Evolutionary conservation across 35 echinoderm and acorn worm genomes (phyloP).

Genomic region (Amphiura filiformis): DNA sequence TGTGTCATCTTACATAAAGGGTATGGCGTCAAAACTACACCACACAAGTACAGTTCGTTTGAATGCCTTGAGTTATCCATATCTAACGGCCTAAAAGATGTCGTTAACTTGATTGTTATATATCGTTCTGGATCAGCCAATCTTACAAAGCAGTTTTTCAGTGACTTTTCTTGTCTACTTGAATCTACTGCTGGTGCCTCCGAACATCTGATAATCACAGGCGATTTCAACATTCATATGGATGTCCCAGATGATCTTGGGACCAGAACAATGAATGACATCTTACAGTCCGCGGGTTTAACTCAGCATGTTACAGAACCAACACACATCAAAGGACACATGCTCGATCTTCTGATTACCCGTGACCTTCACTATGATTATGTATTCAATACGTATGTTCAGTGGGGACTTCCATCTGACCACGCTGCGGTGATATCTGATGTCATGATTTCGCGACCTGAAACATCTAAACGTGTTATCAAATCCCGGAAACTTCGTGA

Average conservation of each 20-base stretch:
- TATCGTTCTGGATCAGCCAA: slow-evolving; percentile 9
- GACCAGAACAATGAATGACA: slow-evolving; percentile 3
- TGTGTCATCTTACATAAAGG: slow-evolving; percentile 23
- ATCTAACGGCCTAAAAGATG: neutral
- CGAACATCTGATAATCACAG: neutral
- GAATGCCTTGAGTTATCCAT: slow-evolving; percentile 23
- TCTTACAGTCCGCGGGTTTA: neutral
- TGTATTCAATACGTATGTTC: neutral
- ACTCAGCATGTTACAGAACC: slow-evolving; percentile 16
- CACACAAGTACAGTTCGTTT: slow-evolving; percentile 16
- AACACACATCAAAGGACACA: neutral
- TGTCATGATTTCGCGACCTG: neutral
- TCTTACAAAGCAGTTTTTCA: neutral
- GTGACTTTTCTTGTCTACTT: neutral
- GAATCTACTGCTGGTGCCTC: neutral
- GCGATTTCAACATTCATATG: slow-evolving; percentile 1
- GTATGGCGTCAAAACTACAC: neutral
- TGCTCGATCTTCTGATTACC: neutral
- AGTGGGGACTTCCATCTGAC: slow-evolving; percentile 6
- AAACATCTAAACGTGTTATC: neutral
- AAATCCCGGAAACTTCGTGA: neutral
- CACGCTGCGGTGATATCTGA: neutral
- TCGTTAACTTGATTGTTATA: slow-evolving; percentile 8
- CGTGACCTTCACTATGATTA: slow-evolving; percentile 1
- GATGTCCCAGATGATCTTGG: neutral